Base-by-base conservation (phyloP, 2,888 invertebrate species). In the Drosophila kuntzei region DNA sequence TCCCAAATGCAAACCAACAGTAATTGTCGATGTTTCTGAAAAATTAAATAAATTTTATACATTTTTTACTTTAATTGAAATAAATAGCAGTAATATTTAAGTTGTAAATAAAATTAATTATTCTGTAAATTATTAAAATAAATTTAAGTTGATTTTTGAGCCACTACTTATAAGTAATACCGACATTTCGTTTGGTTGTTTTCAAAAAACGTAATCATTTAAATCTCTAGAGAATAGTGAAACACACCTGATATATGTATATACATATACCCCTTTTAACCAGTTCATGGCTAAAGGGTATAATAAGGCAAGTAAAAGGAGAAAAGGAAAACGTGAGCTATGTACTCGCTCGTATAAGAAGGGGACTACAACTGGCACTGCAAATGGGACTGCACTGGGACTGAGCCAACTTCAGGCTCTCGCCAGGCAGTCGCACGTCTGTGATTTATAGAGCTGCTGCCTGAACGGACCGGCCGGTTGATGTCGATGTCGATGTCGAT, bases 401-500 rank as follows among this genome's bases (percentile, higher is more conserved):
- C 36, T 59, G 71, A 12, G 71, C 32, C 70, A 57, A 43, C 57
- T 57, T 47, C 62, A 55, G 81, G 47, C 77, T 55, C 76, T 70
- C 71, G 74, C 74, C 78, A 62, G 77, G 74, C 74, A 75, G 75
- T 74, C 71, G 62, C 66, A 67, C 80, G 72, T 83, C 66, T 80
- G 89, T 85, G 85, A 85, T 85, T 85, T 85, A 85, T 85, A 87
- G 89, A 89, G 86, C 88, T 74, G 77, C 72, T 71, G 62, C 58
- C 47, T 25, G 43, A 44, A 32, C 55, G 34, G 41, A 44, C 44
- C 44, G 55, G 55, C 55, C 55, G 55, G 44, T 43, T 41, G 50
- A 32, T 58, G 63, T 16, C 22, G 22, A 22, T 22, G 22, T 22
- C 22, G 22, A 22, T 22, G 22, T 22, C n/a, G 63, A 39, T 58